phyloP scores from a whole-genome alignment of 2,113 vertebrate species.

The Petromus typicus region DNA sequence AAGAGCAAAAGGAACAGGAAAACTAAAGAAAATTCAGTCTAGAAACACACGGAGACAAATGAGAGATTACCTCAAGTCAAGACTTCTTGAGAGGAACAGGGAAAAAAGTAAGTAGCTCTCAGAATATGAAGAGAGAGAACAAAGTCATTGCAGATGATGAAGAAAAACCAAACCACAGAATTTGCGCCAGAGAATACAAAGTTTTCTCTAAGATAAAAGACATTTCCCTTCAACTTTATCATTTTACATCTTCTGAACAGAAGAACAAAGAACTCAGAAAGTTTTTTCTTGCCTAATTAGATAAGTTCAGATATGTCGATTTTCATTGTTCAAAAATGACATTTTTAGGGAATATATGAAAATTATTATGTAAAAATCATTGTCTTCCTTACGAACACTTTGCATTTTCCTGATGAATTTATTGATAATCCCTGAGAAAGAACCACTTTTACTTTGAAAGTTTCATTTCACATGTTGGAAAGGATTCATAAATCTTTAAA shows the following conservation, averaged over 20 bases:
- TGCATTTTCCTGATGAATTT: not conserved
- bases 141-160: not conserved
- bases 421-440: not conserved
- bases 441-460: not conserved
- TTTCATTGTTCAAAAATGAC: not conserved
- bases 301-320: not conserved
- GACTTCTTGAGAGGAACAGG: not conserved
- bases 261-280: not conserved
- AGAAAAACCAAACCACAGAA: fast-evolving
- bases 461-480: not conserved
- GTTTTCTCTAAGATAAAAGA: not conserved
- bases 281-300: not conserved
- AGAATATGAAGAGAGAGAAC: not conserved
- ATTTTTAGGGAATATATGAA: not conserved
- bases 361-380: not conserved
- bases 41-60: not conserved
- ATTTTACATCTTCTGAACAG: not conserved
- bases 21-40: not conserved
- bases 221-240: not conserved
- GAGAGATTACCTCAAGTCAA: not conserved
- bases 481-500: not conserved
- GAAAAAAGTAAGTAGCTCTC: not conserved
- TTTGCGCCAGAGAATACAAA: fast-evolving
- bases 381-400: not conserved
- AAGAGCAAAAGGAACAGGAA: not conserved